Base-by-base conservation (phyloP, 2,888 invertebrate genomes). In the Rhorus exstirpatorius region DNA sequence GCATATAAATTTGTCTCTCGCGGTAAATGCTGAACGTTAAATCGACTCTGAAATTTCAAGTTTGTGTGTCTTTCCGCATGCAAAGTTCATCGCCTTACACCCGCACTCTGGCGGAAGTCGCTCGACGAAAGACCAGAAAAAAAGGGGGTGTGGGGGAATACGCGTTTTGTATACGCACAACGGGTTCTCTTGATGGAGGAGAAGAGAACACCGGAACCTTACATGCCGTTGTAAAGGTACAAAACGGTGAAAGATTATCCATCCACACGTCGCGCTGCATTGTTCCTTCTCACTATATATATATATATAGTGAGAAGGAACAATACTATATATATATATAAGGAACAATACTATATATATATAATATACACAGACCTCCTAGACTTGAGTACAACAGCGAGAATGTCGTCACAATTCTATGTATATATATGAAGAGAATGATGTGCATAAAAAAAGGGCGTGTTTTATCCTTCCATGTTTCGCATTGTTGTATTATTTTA, bases 201-300 rank as follows among this genome's bases (percentile, higher is more conserved):
- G 31, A 26, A 26, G 21, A 74, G 75, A 80, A 74, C 63, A 81
- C 79, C 72, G 85, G 85, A 82, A 88, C 88, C 87, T 87, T 87
- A 88, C 87, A 86, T 86, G 74, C 67, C 51, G 81, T 83, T 81
- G 84, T 83, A 68, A 44, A 76, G 86, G 85, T 87, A 87, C 87
- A 87, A 87, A 89, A 89, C 87, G 85, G 86, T 88, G 88, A 89
- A 88, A 88, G 87, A 90, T 90, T 89, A 89, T 89, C 88, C 86
- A 86, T 87, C 86, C 85, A 85, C 86, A 85, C 58, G 70, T 70
- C 72, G 68, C 60, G 49, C 41, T 58, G 60, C 76, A 81, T 81
- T 84, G 83, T 83, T 84, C 68, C 55, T 44, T 55, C 53, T 61
- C 53, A 53, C 17, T 68, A 35, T 61, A n/a, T n/a, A n/a, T n/a